Evolutionary conservation across 2,888 invertebrate species (phyloP).

Genomic region (Parapristionchus giblindavisi): DNA sequence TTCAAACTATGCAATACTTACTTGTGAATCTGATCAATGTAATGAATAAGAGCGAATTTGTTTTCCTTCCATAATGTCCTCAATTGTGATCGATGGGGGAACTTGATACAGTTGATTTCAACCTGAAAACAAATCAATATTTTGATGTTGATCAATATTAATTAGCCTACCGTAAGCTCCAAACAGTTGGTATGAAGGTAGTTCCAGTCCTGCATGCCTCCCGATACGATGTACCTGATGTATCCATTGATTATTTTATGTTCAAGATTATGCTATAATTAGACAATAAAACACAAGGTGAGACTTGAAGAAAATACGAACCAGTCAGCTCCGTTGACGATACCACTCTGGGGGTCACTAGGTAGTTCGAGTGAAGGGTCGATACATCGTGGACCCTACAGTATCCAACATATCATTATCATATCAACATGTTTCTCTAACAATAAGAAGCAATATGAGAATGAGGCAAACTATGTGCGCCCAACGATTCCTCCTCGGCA

Average conservation of each 20-base stretch:
- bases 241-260: not conserved
- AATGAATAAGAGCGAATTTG: constrained; percentile 82
- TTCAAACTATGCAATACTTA: not conserved
- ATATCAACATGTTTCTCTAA: too few species aligned
- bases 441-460: too few species aligned
- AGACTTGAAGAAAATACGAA: constrained; percentile 70
- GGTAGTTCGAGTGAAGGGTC: constrained; percentile 54
- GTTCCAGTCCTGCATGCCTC: constrained; percentile 99
- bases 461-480: too few species aligned
- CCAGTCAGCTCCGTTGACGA: constrained; percentile 95
- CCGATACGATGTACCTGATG: constrained; percentile 72
- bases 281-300: not conserved
- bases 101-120: constrained; percentile 90
- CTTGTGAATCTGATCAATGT: constrained; percentile 82
- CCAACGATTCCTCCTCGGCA: too few species aligned
- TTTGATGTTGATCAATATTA: not conserved
- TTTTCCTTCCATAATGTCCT: constrained; percentile 88
- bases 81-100: constrained; percentile 73
- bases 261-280: not conserved
- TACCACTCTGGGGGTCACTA: constrained; percentile 83
- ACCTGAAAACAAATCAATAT: constrained; percentile 70
- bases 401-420: not conserved
- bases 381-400: constrained; percentile 61
- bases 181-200: constrained; percentile 89
- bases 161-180: constrained; percentile 80